Base-by-base conservation (phyloP, 2,888 invertebrate genomes). In the Rhagonycha lutea region DNA sequence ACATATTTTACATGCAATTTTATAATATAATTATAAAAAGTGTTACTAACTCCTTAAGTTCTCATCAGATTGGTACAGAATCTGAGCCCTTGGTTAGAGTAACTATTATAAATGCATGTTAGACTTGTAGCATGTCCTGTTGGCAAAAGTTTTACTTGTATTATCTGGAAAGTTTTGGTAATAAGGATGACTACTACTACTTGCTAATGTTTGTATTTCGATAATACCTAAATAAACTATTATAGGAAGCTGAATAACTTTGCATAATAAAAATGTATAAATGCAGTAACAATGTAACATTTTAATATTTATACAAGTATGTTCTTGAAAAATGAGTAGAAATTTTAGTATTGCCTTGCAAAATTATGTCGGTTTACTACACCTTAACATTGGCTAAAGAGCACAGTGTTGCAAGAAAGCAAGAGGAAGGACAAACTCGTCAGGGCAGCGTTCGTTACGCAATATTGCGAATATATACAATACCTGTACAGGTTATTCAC, bases 401-500 rank as follows among this genome's bases (percentile, higher is more conserved):
- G 69, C 74, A 70, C 68, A 60, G 73, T 77, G 71, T 78, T 76
- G 81, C 77, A 80, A 80, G 79, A 75, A 72, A 75, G 74, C 80
- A 83, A 82, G 80, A 86, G 86, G 86, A 86, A 86, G 86, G 85
- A 84, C 86, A 82, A 69, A 74, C 76, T 61, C 72, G 79, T 79
- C 80, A 81, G 82, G 81, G 80, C 81, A 82, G 80, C 80, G 84
- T 75, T 81, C 76, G 83, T 87, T 87, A 86, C 86, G 86, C 86
- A 87, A 87, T 85, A 78, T 71, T 74, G 82, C 81, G 81, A 80
- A 83, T 82, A 83, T 83, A 86, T 83, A 85, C 85, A 84, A 85
- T 83, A 76, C 79, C 74, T 69, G 83, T 80, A 80, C 84, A 85
- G 87, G 87, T 87, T 86, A 84, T 87, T 87, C 86, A 87, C 87